Evolutionary conservation across 2,888 invertebrate species (phyloP), one percentile per base, ranked within the genome.

Genomic region (Zaprionus obscuricornis): DNA sequence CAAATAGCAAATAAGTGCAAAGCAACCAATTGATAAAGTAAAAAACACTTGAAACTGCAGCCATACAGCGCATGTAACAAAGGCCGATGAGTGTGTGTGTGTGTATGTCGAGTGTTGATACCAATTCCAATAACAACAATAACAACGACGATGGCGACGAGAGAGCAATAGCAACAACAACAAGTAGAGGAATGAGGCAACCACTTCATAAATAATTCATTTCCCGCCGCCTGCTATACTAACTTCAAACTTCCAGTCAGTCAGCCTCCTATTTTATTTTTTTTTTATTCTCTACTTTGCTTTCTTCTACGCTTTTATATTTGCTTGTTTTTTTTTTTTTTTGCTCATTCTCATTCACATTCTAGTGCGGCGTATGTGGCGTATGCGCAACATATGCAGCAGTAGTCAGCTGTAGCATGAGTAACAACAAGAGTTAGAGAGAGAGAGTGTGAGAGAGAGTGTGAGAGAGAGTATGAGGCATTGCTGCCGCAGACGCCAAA

Each of bases 171-270:
- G 57, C 58, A 66, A 67, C 51, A 65, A 59, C 69, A 57, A 60
- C 40, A 56, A 56, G 73, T 74, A 67, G 63, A 67, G 73, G 60
- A 69, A 67, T 59, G 42, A 60, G 66, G 63, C 66, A 78, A 87
- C 87, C 89, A 88, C 88, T 88, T 89, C 88, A 89, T 89, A 89
- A 89, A 89, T 89, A 89, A 89, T 89, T 89, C 88, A 89, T 89
- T 89, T 88, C 84, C 86, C 77, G 85, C 78, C 68, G 4, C n/a
- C 68, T 73, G 79, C 66, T 66, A 69, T 60, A 74, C 77, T 70
- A 75, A 72, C 77, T 85, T 76, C 74, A 72, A 66, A n/a, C n/a
- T n/a, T n/a, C n/a, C n/a, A n/a, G n/a, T n/a, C 85, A 74, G 51
- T 64, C 74, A 50, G 51, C 52, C 37, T 45, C 39, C 39, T 33